Conservation (phyloP, 1,140 invertebrate species). For the Pentalonia nigronervosa region DNA sequence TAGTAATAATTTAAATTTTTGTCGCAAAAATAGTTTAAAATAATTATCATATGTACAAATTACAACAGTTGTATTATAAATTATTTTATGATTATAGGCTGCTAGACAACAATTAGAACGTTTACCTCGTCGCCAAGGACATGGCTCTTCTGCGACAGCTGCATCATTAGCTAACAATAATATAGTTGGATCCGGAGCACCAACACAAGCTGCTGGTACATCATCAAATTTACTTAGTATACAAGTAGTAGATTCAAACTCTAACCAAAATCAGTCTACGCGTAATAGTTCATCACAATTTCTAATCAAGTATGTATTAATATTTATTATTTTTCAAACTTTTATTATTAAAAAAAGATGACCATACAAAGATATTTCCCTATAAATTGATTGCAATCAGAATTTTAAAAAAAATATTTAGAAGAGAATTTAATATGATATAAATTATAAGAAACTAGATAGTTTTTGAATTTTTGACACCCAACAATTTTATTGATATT, state of each 20-base stretch:
- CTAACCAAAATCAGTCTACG: constrained; percentile 50
- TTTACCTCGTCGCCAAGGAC: constrained; percentile 79
- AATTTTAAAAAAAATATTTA: neutral
- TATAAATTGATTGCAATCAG: neutral
- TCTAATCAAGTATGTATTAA: constrained; percentile 48
- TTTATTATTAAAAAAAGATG: neutral
- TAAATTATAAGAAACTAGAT: neutral
- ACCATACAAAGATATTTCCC: neutral
- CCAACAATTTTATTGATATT: too few relatives aligned
- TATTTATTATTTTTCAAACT: neutral
- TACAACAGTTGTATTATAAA: neutral
- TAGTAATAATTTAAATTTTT: neutral
- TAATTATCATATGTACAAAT: neutral
- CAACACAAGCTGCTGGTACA: constrained; percentile 39
- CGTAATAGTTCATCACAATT: constrained; percentile 54
- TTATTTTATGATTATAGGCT: constrained; percentile 66
- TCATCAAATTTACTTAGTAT: constrained; percentile 49
- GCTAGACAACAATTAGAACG: constrained; percentile 86
- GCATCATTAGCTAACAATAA: constrained; percentile 56
- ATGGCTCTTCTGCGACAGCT: constrained; percentile 64
- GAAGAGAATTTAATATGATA: neutral
- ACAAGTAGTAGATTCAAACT: constrained; percentile 49
- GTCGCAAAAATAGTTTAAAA: neutral
- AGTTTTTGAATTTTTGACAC: neutral
- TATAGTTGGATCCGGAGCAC: constrained; percentile 45